Base-by-base conservation (phyloP, 2,888 invertebrate species). In the Antitype chi region DNA sequence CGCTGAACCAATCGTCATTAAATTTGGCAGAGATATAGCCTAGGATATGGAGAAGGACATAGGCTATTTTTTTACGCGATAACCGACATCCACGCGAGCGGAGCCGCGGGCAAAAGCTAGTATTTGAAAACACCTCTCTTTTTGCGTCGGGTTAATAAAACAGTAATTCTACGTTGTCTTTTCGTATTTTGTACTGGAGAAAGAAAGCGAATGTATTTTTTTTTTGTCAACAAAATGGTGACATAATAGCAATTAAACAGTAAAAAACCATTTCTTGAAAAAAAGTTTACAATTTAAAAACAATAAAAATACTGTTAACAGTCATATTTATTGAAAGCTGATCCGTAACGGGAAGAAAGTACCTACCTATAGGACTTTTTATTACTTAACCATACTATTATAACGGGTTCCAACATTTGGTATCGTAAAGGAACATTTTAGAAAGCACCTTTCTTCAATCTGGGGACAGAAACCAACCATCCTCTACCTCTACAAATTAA, bases 361-460 rank as follows among this genome's bases (percentile, higher is more conserved):
- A 47, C 43, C 13, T 11, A 47, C 43, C 13, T 47, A 23, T 2
- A 20, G 23, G 32, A 7, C 55, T 6, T n/a, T 75, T 76, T 66
- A 76, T 76, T 77, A 59, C 49, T 57, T 43, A 60, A 77, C 47
- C 1, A 60, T 68, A 47, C 23, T 9, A 43, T 49, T 43, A 20
- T 74, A 87, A 87, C 80, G 80, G 87, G 52, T 72, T 68, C 5
- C 13, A 53, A 74, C 74, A 77, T 76, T 57, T 78, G 66, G 66
- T 74, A 25, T 69, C 62, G 6, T 49, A 62, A 82, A 67, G 20
- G n/a, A 25, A 52, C 15, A 28, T 13, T 68, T 76, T 17, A 38
- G 71, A 52, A 62, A 71, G 78, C 20, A 28, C 11, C 28, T 49
- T 52, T 49, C 28, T 63, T 79, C 0, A 28, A 28, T 43, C 62